phyloP scores from a whole-genome alignment of 2,888 invertebrate genomes.

The Nasonovia ribisnigri region DNA sequence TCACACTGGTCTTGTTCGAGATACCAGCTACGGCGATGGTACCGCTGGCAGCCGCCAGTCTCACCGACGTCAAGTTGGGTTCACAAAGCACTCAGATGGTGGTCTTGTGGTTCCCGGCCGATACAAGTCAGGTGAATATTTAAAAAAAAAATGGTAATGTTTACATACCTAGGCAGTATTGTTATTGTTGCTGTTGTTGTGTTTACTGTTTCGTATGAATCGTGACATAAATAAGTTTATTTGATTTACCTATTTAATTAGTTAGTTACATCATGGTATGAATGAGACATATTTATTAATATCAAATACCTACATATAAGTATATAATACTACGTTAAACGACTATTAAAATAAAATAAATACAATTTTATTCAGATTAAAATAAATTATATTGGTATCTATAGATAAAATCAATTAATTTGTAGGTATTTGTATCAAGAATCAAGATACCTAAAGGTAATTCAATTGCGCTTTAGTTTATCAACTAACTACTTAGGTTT shows the following conservation, averaged over 20 bases:
- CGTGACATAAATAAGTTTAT: not conserved
- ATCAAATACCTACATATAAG: not conserved
- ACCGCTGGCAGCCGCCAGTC: not conserved
- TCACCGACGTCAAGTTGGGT: not conserved
- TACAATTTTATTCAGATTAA: not conserved
- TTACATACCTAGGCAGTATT: not conserved
- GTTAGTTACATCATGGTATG: not conserved
- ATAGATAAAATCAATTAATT: not conserved
- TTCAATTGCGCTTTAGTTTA: not conserved
- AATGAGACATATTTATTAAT: not conserved
- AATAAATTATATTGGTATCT: not conserved
- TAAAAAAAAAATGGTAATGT: not conserved
- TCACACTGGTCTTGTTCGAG: constrained; percentile 39
- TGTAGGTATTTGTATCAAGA: not conserved
- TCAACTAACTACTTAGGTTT: not conserved
- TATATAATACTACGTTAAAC: too few relatives aligned
- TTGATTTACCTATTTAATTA: too few relatives aligned
- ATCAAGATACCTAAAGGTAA: not conserved
- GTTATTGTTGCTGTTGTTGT: too few relatives aligned
- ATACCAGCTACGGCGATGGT: constrained; percentile 22
- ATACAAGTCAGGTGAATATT: constrained; percentile 1
- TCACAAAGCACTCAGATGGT: constrained; percentile 42
- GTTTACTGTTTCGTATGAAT: not conserved
- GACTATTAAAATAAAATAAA: not conserved
- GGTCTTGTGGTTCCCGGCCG: constrained; percentile 26